Conservation (phyloP, 2,113 vertebrate genomes). For the Rhea pennata region DNA sequence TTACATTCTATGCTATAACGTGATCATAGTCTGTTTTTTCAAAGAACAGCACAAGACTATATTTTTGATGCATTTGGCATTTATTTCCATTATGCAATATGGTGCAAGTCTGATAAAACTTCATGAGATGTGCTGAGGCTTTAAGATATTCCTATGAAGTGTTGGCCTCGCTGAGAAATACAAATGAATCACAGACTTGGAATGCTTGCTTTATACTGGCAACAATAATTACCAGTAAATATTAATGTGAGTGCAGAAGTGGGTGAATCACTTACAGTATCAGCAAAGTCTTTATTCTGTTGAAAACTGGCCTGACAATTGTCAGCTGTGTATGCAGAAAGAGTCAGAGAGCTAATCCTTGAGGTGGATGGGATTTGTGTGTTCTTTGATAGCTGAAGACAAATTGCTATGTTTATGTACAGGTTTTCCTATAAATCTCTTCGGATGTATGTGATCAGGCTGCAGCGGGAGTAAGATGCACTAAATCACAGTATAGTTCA, state of each 20-base stretch:
- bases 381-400: not conserved
- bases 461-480: not conserved
- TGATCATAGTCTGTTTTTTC: not conserved
- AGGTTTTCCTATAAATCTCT: not conserved
- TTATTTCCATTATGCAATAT: not conserved
- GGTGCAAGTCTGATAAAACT: slow-evolving; percentile 1
- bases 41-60: not conserved
- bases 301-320: not conserved
- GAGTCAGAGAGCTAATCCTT: not conserved
- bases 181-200: not conserved
- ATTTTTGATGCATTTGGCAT: slow-evolving; percentile 2
- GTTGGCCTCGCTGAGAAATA: not conserved
- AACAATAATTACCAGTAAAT: slow-evolving; percentile 20
- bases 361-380: not conserved
- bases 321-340: not conserved
- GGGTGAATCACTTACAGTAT: not conserved
- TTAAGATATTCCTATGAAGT: not conserved
- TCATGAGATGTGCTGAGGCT: not conserved
- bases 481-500: not conserved
- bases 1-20: not conserved
- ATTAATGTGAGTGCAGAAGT: not conserved
- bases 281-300: not conserved
- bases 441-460: not conserved
- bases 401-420: not conserved
- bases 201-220: not conserved